Percentiles rank a stretch among this genome's conserved stretches.
Evolutionary conservation across 2,888 invertebrate species (phyloP).

Genomic region (Cryptocephalus primarius): DNA sequence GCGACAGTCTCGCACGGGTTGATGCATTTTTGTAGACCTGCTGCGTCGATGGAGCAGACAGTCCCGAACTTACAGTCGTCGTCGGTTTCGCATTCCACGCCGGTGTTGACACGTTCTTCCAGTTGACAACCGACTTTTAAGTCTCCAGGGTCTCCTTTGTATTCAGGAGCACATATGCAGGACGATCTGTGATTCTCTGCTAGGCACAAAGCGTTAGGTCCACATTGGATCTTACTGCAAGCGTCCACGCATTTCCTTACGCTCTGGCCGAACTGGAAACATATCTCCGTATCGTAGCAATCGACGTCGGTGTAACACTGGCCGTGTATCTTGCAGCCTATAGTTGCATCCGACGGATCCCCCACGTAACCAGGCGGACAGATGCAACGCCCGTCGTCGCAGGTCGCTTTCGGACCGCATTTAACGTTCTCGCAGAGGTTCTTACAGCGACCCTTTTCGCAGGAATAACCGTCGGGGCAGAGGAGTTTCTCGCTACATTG

Average conservation of each 20-base stretch:
- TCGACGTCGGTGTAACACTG: constrained; percentile 74
- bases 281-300: constrained; percentile 75
- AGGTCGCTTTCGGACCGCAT: constrained; percentile 74
- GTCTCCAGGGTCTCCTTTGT: constrained; percentile 72
- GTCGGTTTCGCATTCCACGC: constrained; percentile 53
- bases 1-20: constrained; percentile 71
- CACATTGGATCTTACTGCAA: constrained; percentile 79
- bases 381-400: constrained; percentile 67
- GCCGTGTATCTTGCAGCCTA: constrained; percentile 62
- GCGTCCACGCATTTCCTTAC: constrained; percentile 75
- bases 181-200: constrained; percentile 75
- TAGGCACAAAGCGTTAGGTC: constrained; percentile 80
- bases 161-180: constrained; percentile 77
- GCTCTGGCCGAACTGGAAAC: constrained; percentile 72
- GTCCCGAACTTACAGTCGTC: constrained; percentile 61
- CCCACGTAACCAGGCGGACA: constrained; percentile 72
- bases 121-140: constrained; percentile 68
- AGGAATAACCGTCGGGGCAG: constrained; percentile 68
- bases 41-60: constrained; percentile 55
- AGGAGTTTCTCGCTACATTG: constrained; percentile 58
- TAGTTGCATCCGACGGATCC: constrained; percentile 56
- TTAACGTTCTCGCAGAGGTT: constrained; percentile 64
- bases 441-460: constrained; percentile 61
- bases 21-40: constrained; percentile 57
- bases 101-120: constrained; percentile 44